Evolutionary conservation across 2,888 invertebrate genomes (phyloP).

Genomic region (Carterocephalus palaemon): DNA sequence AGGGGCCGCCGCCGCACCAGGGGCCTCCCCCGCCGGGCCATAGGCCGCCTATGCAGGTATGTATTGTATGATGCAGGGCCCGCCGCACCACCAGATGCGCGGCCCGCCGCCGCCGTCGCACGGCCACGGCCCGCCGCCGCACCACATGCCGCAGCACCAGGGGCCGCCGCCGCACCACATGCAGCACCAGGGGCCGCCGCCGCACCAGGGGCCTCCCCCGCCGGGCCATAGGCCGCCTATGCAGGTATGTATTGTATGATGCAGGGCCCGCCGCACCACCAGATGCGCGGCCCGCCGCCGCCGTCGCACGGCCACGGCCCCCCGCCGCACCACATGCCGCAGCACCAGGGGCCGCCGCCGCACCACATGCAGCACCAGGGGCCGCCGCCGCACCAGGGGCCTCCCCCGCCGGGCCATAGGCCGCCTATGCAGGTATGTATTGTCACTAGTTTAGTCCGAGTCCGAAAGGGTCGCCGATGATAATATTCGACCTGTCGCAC

Average conservation of each 20-base stretch:
- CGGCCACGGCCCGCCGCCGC: conserved; percentile 52
- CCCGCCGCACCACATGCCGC: conserved; percentile 64
- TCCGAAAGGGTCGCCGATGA: no score
- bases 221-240: conserved; percentile 79
- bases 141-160: conserved; percentile 68
- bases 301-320: conserved; percentile 54
- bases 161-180: conserved; percentile 73
- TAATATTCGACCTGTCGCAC: no score
- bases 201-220: conserved; percentile 75
- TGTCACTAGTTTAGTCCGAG: no score
- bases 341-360: conserved; percentile 69
- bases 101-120: conserved; percentile 68
- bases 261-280: conserved; percentile 58
- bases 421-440: conserved; percentile 77
- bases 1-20: conserved; percentile 78
- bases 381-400: conserved; percentile 77
- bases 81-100: conserved; percentile 61
- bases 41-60: conserved; percentile 80
- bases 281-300: conserved; percentile 67
- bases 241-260: conserved; percentile 68
- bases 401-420: conserved; percentile 72
- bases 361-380: conserved; percentile 76
- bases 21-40: conserved; percentile 73
- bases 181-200: conserved; percentile 77
- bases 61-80: conserved; percentile 56